Conservation (phyloP, 2,113 vertebrate species). For the Corynorhinus townsendii region DNA sequence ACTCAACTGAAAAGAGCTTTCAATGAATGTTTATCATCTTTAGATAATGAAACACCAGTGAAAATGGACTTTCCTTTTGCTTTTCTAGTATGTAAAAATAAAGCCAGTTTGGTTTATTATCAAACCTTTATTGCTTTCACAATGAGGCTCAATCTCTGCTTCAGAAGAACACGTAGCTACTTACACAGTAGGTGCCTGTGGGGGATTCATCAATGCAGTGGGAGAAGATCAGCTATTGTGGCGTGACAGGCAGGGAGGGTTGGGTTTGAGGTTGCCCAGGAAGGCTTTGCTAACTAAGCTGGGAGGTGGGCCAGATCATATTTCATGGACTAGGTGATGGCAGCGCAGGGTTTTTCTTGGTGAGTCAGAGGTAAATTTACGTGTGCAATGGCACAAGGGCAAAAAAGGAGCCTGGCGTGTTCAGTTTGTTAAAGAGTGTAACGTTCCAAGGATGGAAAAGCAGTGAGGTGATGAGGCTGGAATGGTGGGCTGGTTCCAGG, state of each 20-base stretch:
- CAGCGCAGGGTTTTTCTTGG: neutral
- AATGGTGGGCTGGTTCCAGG: neutral
- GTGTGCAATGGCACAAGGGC: neutral
- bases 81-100: neutral
- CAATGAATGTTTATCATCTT: neutral
- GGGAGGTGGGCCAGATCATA: neutral
- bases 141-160: neutral
- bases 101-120: neutral
- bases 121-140: constrained; percentile 6
- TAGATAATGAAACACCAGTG: neutral
- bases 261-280: no score
- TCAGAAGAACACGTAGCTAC: neutral
- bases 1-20: neutral
- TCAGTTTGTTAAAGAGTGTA: neutral
- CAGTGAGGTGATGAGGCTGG: neutral
- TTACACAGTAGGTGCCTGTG: neutral
- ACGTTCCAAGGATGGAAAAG: neutral
- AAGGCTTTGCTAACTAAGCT: no score
- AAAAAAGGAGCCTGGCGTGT: neutral
- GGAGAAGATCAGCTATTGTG: neutral
- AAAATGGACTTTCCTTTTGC: neutral
- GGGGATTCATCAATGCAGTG: neutral
- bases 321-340: no score
- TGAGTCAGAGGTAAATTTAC: neutral
- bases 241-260: neutral